These are phyloP conservation scores for Siniperca knerii DNA, from an alignment of 2,113 vertebrate genomes.

Conservation along the genomic window DNA sequence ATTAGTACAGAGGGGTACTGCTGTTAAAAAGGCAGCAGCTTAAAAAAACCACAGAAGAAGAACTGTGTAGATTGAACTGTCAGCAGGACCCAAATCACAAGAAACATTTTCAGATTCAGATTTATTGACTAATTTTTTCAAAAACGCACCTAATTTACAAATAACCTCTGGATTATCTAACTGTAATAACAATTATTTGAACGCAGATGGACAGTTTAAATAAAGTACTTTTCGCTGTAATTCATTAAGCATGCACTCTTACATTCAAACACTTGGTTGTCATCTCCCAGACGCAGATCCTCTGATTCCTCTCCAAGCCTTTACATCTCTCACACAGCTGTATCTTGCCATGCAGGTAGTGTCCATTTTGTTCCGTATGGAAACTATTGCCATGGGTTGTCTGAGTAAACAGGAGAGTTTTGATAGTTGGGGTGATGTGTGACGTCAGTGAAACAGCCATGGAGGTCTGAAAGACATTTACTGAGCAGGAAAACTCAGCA, in stretches of 20 bases:
- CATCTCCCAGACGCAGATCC: background rate
- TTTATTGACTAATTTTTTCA: background rate
- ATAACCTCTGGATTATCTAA: background rate
- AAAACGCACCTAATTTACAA: no score
- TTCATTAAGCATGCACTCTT: background rate
- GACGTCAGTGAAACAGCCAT: background rate
- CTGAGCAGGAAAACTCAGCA: slow-evolving; percentile 8
- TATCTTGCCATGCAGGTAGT: no score
- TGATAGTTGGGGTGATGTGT: background rate
- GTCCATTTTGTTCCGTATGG: background rate
- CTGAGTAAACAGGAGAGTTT: background rate
- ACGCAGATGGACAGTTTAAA: background rate
- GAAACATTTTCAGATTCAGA: background rate
- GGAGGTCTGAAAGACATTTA: background rate
- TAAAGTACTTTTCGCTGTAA: background rate
- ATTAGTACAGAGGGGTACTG: background rate
- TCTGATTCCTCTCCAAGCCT: background rate
- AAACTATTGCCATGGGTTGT: background rate
- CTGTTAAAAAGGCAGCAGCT: background rate
- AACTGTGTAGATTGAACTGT: background rate
- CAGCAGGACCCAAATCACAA: no score
- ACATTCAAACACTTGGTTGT: background rate
- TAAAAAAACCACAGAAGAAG: background rate
- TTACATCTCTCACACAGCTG: background rate
- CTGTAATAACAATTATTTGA: background rate